phyloP scores from a whole-genome alignment of 2,113 vertebrate genomes.

The Syrrhaptes paradoxus region DNA sequence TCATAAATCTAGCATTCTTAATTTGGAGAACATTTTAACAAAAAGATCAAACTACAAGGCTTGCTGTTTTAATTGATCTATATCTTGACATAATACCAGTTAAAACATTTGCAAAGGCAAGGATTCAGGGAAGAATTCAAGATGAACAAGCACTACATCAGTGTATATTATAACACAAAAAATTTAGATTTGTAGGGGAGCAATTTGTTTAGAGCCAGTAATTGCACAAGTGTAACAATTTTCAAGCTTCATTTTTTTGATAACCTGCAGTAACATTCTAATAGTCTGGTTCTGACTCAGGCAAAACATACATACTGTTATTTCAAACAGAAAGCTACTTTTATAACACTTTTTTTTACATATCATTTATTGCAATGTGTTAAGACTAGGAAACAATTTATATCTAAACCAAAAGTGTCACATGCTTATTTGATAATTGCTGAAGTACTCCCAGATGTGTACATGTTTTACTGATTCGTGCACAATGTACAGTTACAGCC shows the following conservation, averaged over 20 bases:
- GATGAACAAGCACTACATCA: background rate
- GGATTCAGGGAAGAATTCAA: background rate
- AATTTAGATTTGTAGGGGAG: background rate
- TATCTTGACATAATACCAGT: background rate
- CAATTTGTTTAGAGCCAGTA: background rate
- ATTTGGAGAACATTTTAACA: background rate
- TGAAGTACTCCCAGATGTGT: slow-evolving; percentile 23
- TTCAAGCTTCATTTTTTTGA: background rate
- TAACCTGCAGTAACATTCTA: background rate
- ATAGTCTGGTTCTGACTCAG: background rate
- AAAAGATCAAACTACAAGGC: background rate
- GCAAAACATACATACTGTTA: background rate
- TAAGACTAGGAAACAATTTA: slow-evolving; percentile 21
- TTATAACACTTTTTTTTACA: background rate
- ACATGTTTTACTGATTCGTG: background rate
- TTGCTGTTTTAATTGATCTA: background rate
- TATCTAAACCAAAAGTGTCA: background rate
- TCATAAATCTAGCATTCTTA: background rate
- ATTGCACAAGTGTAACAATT: background rate
- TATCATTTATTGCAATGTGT: background rate
- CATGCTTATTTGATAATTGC: background rate
- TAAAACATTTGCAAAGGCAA: background rate
- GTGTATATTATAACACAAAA: background rate
- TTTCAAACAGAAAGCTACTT: background rate
- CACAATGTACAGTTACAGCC: background rate